These are phyloP conservation scores for Eretmochelys imbricata DNA, from an alignment of 2,113 vertebrate species.

Conservation along the genomic window DNA sequence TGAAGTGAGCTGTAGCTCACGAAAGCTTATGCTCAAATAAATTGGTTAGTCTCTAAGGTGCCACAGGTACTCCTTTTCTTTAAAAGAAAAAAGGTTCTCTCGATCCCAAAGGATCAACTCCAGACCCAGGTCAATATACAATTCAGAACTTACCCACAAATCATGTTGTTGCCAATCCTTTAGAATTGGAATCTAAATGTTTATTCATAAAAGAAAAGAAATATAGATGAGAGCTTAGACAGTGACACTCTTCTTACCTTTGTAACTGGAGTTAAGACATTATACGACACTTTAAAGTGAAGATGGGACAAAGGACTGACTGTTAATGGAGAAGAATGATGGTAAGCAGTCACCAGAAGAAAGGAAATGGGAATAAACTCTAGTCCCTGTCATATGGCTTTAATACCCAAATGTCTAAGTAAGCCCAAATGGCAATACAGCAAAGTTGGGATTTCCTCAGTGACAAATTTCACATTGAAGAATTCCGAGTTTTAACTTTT, in stretches of 20 bases:
- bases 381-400: background rate
- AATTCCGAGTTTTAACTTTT: background rate
- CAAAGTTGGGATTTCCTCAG: constrained; percentile 5
- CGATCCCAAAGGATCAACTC: too few relatives aligned
- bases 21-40: too few relatives aligned
- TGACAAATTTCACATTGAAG: background rate
- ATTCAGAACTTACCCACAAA: too few relatives aligned
- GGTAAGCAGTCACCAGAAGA: background rate
- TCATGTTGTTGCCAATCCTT: too few relatives aligned
- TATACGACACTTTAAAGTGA: background rate
- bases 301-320: background rate
- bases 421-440: background rate
- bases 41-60: too few relatives aligned
- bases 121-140: too few relatives aligned
- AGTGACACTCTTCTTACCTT: background rate
- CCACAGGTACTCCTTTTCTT: too few relatives aligned
- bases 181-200: too few relatives aligned
- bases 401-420: background rate
- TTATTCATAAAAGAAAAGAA: too few relatives aligned
- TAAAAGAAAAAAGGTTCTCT: too few relatives aligned
- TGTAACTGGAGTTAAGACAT: background rate
- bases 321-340: background rate
- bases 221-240: too few relatives aligned
- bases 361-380: background rate
- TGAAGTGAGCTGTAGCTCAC: too few relatives aligned